A percentile compares a stretch with the other conserved stretches of the same genome.
Evolutionary conservation across 2,888 invertebrate species (phyloP).

Genomic region (Hipparchia sbordonii): DNA sequence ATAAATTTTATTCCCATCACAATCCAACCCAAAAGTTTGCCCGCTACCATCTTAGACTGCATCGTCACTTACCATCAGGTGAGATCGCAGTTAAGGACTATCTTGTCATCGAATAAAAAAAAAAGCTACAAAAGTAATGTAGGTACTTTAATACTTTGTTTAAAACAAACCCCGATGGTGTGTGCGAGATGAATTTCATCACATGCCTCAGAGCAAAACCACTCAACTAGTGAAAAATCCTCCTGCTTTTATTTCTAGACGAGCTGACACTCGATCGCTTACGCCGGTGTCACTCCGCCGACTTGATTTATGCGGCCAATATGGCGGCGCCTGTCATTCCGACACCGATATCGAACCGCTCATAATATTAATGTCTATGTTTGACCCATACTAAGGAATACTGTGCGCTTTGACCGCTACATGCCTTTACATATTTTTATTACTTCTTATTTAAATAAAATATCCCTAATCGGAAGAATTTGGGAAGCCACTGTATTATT

Average conservation of each 20-base stretch:
- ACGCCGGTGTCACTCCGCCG: conserved; percentile 74
- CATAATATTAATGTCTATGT: conserved; percentile 60
- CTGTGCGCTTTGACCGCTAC: conserved; percentile 29
- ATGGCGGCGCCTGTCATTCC: conserved; percentile 77
- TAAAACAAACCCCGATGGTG: conserved; percentile 49
- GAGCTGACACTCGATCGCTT: conserved; percentile 80
- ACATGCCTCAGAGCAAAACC: conserved; percentile 73
- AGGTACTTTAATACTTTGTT: background rate
- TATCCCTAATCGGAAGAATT: too few species aligned
- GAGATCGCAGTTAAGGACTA: too few species aligned
- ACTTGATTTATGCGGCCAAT: conserved; percentile 82
- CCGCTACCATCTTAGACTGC: too few species aligned
- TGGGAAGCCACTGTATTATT: too few species aligned
- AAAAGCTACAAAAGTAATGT: background rate
- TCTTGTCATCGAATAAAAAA: too few species aligned
- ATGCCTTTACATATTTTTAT: conserved; percentile 25
- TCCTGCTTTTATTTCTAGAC: conserved; percentile 78
- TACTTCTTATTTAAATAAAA: conserved; percentile 2
- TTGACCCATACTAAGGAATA: conserved; percentile 31
- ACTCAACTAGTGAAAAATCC: conserved; percentile 76
- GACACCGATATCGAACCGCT: conserved; percentile 69
- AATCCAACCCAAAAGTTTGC: too few species aligned
- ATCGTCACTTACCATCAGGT: too few species aligned
- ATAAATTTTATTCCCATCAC: too few species aligned
- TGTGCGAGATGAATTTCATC: conserved; percentile 68